Evolutionary conservation across 2,113 vertebrate genomes (phyloP), one percentile per base, ranked within the genome.

Genomic region (Shinisaurus crocodilurus): DNA sequence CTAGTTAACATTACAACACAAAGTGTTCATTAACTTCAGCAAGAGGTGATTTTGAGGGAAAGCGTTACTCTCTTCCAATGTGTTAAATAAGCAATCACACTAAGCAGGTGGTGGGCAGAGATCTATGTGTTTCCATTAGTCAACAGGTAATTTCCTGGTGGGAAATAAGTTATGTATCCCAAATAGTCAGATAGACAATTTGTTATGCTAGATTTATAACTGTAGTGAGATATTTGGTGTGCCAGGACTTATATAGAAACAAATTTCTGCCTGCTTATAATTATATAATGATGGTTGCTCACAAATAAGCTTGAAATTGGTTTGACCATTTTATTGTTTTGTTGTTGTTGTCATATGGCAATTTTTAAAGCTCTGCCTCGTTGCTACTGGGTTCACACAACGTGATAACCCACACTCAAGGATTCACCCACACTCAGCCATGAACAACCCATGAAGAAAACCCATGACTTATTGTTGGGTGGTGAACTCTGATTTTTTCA

Each of bases 1-100:
- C 92, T 95, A 85, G 93, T 95, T 96, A 92, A 94, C 95, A 93
- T 95, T 96, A 88, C 90, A 95, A 92, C 94, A 88, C 80, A 85
- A 69, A 95, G 74, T 94, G 90, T 96, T 96, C 92, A 96, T 96
- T 96, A 96, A 89, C 91, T 95, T 95, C 90, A 92, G 92, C 79
- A 92, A 94, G 89, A 95, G 82, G 82, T 95, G 93, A 96, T 92
- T 95, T 75, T 94, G 89, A 96, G 91, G 95, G 89, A 67, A 95
- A 97, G 90, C 72, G 45, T 91, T 95, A 86, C 91, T 94, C 89
- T 97, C 87, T 90, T 89, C 65, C 84, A 91, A 87, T 0, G 0
- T 95, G 88, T 96, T 96, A 97, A 97, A 95, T 96, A 96, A 96
- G 90, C 90, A 92, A 92, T 96, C 76, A 87, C 84, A 89, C 91